Evolutionary conservation across 30 jellyfish, hydroid and myxozoan genomes (phyloP).

Genomic region (Catostylus mosaicus): DNA sequence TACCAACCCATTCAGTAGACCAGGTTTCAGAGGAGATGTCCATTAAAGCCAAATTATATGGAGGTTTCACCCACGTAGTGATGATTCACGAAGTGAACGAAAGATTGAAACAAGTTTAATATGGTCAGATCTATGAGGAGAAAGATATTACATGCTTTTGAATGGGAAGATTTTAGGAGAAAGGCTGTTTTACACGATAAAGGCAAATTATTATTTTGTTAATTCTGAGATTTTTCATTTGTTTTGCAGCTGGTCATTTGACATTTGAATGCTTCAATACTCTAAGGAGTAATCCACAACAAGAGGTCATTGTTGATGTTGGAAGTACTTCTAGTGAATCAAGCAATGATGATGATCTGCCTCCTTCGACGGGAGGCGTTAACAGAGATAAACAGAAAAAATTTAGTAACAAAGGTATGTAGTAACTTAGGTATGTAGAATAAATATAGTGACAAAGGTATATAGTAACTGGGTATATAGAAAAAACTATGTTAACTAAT

Average conservation of each 20-base stretch:
- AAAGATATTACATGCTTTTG: too few species aligned
- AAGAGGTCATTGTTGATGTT: constrained; percentile 79
- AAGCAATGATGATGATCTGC: constrained; percentile 55
- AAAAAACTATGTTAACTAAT: too few species aligned
- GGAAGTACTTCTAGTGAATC: constrained; percentile 78
- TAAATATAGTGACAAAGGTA: constrained; percentile 14
- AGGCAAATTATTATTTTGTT: too few species aligned
- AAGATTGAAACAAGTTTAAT: too few species aligned
- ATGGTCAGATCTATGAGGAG: too few species aligned
- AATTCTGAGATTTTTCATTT: background rate
- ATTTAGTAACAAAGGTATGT: background rate
- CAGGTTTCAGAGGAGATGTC: too few species aligned
- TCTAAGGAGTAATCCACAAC: constrained; percentile 61
- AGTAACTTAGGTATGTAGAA: background rate
- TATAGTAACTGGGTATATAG: background rate
- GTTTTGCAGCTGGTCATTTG: constrained; percentile 72
- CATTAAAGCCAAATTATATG: too few species aligned
- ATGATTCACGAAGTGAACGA: too few species aligned
- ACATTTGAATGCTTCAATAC: constrained; percentile 80
- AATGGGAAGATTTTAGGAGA: too few species aligned
- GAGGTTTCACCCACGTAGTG: too few species aligned
- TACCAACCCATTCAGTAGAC: too few species aligned
- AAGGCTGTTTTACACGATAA: too few species aligned
- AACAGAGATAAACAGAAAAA: constrained; percentile 4
- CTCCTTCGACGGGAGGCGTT: background rate